phyloP scores from a whole-genome alignment of 2,797 vertebrate genomes.

The Spatula clypeata region DNA sequence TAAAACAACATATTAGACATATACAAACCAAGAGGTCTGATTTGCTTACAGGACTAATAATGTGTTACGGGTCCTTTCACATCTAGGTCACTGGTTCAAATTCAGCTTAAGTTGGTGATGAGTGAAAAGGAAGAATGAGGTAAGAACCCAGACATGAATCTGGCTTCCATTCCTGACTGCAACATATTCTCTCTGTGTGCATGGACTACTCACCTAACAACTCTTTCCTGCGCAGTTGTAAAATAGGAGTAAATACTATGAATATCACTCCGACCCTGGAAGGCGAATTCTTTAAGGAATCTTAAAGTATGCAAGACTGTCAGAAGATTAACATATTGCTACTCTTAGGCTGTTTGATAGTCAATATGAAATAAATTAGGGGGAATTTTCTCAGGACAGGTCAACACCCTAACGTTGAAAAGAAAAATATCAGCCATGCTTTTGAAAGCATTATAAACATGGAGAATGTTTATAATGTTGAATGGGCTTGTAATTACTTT shows the following conservation, averaged over 20 bases:
- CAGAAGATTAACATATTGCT: neutral
- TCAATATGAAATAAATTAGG: neutral
- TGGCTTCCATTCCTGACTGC: neutral
- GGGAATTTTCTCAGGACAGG: neutral
- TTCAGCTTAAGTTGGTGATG: slow-evolving; percentile 25
- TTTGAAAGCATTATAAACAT: neutral
- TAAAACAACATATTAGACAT: slow-evolving; percentile 29
- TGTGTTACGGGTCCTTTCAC: slow-evolving; percentile 56
- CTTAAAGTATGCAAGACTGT: neutral
- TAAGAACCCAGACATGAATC: neutral
- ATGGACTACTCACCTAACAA: neutral
- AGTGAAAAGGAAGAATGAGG: slow-evolving; percentile 57
- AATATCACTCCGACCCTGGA: neutral
- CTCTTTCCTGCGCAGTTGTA: neutral
- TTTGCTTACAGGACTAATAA: slow-evolving; percentile 57
- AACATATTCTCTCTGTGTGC: neutral
- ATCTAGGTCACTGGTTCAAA: slow-evolving; percentile 63
- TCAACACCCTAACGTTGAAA: neutral
- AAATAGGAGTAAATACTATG: neutral
- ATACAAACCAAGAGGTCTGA: slow-evolving; percentile 21
- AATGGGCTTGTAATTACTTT: neutral
- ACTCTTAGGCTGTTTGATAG: neutral
- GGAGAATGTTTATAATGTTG: neutral
- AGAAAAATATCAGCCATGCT: neutral
- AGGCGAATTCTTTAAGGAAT: neutral